These are phyloP conservation scores for Phrynocephalus forsythii DNA, from an alignment of 2,797 vertebrate species.

Conservation along the genomic window DNA sequence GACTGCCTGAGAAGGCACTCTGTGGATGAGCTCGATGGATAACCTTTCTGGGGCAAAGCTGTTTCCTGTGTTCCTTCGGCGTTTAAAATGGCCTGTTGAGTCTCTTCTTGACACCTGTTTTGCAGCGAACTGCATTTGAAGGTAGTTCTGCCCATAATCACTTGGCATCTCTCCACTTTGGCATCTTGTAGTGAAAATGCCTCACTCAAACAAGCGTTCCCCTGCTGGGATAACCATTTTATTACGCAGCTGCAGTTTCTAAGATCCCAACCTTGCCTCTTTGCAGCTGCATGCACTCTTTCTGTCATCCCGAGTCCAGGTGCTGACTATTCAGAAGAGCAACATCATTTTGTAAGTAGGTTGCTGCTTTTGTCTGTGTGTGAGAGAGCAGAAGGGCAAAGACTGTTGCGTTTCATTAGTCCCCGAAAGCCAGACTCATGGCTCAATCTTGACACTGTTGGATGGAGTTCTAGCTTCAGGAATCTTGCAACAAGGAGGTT, in stretches of 20 bases:
- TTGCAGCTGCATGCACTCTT: background rate
- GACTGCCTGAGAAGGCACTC: no score
- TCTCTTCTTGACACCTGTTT: background rate
- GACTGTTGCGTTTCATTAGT: background rate
- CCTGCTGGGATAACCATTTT: background rate
- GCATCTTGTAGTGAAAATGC: background rate
- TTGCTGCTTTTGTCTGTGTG: background rate
- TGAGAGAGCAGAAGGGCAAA: background rate
- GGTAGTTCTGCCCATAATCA: background rate
- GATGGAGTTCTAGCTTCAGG: background rate
- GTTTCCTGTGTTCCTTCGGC: background rate
- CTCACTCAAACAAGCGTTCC: no score
- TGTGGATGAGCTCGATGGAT: background rate
- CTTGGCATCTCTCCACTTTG: background rate
- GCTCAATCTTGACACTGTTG: background rate
- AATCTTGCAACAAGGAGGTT: background rate
- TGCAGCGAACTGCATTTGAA: background rate
- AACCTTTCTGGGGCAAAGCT: background rate
- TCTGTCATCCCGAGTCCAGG: constrained; percentile 3
- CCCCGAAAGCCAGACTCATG: background rate
- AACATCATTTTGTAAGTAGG: background rate
- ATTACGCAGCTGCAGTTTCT: background rate
- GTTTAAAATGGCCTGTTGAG: background rate
- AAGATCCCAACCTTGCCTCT: background rate
- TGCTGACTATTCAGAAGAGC: background rate